Percentiles rank a stretch among this genome's conserved stretches.
phyloP scores from a whole-genome alignment of 1,140 invertebrate species.

The Ceratina australensis region DNA sequence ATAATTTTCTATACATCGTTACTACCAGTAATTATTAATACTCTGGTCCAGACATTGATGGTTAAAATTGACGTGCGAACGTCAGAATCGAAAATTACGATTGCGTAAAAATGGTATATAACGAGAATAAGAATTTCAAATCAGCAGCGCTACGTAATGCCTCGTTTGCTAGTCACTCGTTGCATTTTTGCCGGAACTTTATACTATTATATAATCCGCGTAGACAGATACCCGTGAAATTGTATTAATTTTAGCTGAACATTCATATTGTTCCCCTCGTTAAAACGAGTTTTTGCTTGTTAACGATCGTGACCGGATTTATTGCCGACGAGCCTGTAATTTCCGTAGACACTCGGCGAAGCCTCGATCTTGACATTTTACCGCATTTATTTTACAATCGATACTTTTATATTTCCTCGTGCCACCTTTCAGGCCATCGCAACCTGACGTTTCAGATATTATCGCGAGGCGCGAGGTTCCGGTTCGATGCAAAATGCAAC shows the following conservation, averaged over 20 bases:
- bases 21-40: neutral
- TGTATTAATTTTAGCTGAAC: neutral
- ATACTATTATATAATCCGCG: neutral
- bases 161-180: too few relatives aligned
- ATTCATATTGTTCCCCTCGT: neutral
- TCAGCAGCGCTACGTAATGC: too few relatives aligned
- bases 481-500: neutral
- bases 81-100: too few relatives aligned
- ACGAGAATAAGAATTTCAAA: neutral
- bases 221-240: neutral
- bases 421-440: neutral
- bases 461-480: neutral
- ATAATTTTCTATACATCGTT: neutral
- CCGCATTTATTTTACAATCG: conserved; percentile 1
- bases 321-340: neutral
- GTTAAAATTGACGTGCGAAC: too few relatives aligned
- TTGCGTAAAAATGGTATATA: too few relatives aligned
- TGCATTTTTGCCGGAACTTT: neutral
- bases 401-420: neutral
- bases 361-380: conserved; percentile 41
- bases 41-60: too few relatives aligned
- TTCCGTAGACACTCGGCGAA: neutral
- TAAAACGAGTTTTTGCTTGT: neutral
- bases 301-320: neutral
- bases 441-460: conserved; percentile 1